Evolutionary conservation across 2,113 vertebrate species (phyloP), one percentile per base, ranked within the genome.

Genomic region (Eublepharis macularius): DNA sequence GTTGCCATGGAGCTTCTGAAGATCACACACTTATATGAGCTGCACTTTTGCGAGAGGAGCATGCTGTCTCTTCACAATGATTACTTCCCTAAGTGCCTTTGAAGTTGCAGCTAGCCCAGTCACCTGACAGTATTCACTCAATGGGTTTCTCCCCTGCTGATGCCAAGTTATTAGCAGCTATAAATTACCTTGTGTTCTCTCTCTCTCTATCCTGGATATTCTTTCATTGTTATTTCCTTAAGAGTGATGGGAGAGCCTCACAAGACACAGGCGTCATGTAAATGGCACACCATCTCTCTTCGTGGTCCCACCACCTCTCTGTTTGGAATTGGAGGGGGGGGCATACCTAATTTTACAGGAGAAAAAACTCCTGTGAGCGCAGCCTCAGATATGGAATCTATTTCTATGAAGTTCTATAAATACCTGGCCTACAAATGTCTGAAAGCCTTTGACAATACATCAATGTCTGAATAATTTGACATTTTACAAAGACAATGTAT

Each of bases 1-100:
- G 80, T 82, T 82, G 68, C 80, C 68, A 82, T 82, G 68, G 68
- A 70, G 68, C 34, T 82, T 29, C 36, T 54, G 68, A 57, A 72
- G 80, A 72, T 82, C 68, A 72, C 49, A 41, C 8, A 36, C 66
- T 47, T 32, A 34, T 13, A 57, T 41, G 65, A 54, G 68, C 36
- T 6, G 16, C 34, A 54, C 34, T 32, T 57, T 73, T 54, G 68
- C 60, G 29, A 82, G 72, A 54, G 36, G 47, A 81, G 47, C 45
- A 81, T 21, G 13, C 80, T 57, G 34, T 32, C 66, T 70, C 14
- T 57, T 73, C 34, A 54, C 32, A 49, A 32, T 7, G 21, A 72
- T 41, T 72, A 32, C n/a, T 32, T 57, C 66, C 36, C 47, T 9
- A 68, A 66, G 79, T 68, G 47, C 19, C 68, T 82, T 70, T 82